These are phyloP conservation scores for Yoshiicerus persimilis DNA, from an alignment of 1,140 invertebrate genomes.

Conservation along the genomic window DNA sequence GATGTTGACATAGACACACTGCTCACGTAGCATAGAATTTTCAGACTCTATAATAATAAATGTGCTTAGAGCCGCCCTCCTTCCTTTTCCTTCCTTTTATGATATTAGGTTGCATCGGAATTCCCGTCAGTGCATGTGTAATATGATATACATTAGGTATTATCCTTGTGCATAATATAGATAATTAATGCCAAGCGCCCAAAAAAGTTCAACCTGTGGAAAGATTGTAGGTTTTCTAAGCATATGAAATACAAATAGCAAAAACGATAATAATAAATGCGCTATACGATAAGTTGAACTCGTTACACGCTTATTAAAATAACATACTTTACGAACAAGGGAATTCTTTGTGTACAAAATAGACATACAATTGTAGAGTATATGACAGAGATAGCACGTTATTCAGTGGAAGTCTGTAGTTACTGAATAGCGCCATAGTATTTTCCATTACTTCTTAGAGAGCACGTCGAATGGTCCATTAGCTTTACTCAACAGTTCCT, in stretches of 20 bases:
- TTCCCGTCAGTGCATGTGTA: no score
- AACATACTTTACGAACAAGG: background rate
- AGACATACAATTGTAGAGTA: background rate
- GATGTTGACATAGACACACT: background rate
- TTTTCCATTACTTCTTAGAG: background rate
- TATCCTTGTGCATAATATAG: no score
- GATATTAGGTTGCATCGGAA: background rate
- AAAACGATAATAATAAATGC: background rate
- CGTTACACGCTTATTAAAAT: background rate
- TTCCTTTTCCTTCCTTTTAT: background rate
- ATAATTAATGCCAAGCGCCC: no score
- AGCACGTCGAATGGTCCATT: slow-evolving; percentile 11
- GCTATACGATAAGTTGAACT: background rate
- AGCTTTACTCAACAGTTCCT: slow-evolving; percentile 3
- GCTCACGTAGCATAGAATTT: background rate
- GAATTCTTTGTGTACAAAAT: background rate
- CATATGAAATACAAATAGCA: no score
- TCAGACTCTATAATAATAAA: background rate
- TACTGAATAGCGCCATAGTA: background rate
- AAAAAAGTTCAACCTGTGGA: no score
- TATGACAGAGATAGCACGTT: background rate
- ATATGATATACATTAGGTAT: no score
- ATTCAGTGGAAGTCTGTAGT: background rate
- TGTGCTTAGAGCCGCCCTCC: background rate
- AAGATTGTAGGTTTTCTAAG: no score